A percentile compares a stretch with the other conserved stretches of the same genome.
Evolutionary conservation across 2,888 invertebrate species (phyloP).

Genomic region (Beris chalybata): DNA sequence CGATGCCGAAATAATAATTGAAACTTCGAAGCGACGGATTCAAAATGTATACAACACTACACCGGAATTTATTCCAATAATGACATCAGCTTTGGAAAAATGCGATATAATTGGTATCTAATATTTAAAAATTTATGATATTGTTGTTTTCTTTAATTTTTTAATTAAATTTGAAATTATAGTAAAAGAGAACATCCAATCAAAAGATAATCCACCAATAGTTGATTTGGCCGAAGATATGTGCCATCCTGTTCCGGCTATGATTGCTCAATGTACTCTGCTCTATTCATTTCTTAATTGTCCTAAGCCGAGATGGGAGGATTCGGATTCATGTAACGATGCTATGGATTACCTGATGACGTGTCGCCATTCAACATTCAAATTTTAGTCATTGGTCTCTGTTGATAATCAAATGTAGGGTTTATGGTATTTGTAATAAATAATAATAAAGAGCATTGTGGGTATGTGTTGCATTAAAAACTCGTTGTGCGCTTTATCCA

Average conservation of each 20-base stretch:
- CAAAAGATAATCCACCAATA: too few relatives aligned
- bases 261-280: conserved; percentile 3
- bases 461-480: too few relatives aligned
- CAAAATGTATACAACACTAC: not conserved
- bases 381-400: too few relatives aligned
- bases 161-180: too few relatives aligned
- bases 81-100: not conserved
- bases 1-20: not conserved
- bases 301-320: conserved; percentile 19
- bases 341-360: conserved; percentile 4
- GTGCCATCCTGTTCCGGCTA: conserved; percentile 6
- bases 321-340: conserved; percentile 20
- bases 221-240: too few relatives aligned
- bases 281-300: conserved; percentile 16
- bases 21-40: not conserved
- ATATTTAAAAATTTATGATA: too few relatives aligned
- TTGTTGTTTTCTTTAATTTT: too few relatives aligned
- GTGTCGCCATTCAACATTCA: not conserved
- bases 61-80: conserved; percentile 4
- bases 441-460: too few relatives aligned
- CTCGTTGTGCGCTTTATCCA: too few relatives aligned
- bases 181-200: too few relatives aligned
- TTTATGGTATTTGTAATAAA: too few relatives aligned
- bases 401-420: too few relatives aligned
- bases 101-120: conserved; percentile 3